A percentile compares a stretch with the other conserved stretches of the same genome.
Conservation (phyloP, 2,888 invertebrate species). For the Amblyteles armatorius region DNA sequence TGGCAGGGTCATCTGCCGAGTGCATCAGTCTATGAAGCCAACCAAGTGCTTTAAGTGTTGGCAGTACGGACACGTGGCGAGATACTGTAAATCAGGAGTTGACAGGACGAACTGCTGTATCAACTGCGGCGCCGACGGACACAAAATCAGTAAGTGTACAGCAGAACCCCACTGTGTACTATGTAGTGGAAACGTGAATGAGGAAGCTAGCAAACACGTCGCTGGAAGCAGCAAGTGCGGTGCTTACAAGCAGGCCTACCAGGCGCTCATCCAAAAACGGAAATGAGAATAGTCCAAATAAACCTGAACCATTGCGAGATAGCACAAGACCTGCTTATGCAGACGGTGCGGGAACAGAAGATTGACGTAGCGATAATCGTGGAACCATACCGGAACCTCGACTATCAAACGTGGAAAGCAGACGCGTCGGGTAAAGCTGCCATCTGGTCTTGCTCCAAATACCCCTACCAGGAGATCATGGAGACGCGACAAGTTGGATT, state of each 20-base stretch:
- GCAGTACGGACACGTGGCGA: constrained; percentile 52
- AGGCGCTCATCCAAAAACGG: constrained; percentile 33
- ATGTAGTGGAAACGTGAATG: constrained; percentile 31
- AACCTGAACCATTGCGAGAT: constrained; percentile 69
- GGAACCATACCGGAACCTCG: constrained; percentile 67
- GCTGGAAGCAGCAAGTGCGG: constrained; percentile 62
- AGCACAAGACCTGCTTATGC: constrained; percentile 67
- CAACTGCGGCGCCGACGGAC: constrained; percentile 59
- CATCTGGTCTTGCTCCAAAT: constrained; percentile 58
- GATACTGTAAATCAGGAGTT: constrained; percentile 45
- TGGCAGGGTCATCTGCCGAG: constrained; percentile 61
- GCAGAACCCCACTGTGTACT: constrained; percentile 41
- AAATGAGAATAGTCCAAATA: constrained; percentile 66
- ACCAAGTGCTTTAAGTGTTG: constrained; percentile 62
- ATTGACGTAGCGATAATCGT: constrained; percentile 58
- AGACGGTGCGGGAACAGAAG: constrained; percentile 23
- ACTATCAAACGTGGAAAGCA: constrained; percentile 50
- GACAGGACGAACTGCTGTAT: constrained; percentile 50
- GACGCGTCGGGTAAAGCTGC: constrained; percentile 67
- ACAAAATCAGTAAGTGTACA: constrained; percentile 50
- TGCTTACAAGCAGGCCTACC: constrained; percentile 48
- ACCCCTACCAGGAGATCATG: constrained; percentile 61
- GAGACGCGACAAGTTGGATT: constrained; percentile 59
- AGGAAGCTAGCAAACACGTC: constrained; percentile 16
- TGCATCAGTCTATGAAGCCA: constrained; percentile 33